These are phyloP conservation scores for Sebastes itinus DNA, from an alignment of 2,797 vertebrate genomes.

Conservation along the genomic window DNA sequence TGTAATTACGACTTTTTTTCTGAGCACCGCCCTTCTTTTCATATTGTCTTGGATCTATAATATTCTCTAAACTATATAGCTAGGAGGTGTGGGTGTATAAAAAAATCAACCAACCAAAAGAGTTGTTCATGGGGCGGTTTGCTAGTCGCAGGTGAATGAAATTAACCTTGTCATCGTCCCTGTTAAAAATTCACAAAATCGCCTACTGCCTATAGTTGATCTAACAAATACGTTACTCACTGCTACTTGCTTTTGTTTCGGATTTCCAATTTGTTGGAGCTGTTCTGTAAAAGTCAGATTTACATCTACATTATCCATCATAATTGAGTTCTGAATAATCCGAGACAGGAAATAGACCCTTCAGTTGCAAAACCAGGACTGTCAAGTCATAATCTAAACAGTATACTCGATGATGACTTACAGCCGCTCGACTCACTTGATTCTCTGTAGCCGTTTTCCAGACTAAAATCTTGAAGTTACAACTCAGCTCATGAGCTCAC, in stretches of 20 bases:
- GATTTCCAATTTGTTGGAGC: neutral
- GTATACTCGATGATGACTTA: neutral
- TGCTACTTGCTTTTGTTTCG: neutral
- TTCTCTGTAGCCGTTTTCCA: neutral
- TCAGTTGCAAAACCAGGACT: neutral
- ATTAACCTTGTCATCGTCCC: too few relatives aligned
- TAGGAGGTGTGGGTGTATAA: too few relatives aligned
- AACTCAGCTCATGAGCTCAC: neutral
- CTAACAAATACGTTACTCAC: neutral
- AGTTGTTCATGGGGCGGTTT: too few relatives aligned
- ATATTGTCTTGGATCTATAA: too few relatives aligned
- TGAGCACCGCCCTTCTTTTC: too few relatives aligned
- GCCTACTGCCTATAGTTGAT: neutral
- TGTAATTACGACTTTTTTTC: too few relatives aligned
- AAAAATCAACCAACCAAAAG: too few relatives aligned
- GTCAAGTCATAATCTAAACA: slow-evolving; percentile 8
- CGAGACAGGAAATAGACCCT: neutral
- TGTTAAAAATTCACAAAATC: too few relatives aligned
- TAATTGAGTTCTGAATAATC: slow-evolving; percentile 2
- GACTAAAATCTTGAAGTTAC: slow-evolving; percentile 2
- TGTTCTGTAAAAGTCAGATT: slow-evolving; percentile 8
- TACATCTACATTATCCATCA: slow-evolving; percentile 2
- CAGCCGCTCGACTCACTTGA: neutral
- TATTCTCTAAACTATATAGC: too few relatives aligned
- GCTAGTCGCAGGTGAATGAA: too few relatives aligned